Base-by-base conservation (phyloP, 2,797 vertebrate genomes). In the Siniperca scherzeri region DNA sequence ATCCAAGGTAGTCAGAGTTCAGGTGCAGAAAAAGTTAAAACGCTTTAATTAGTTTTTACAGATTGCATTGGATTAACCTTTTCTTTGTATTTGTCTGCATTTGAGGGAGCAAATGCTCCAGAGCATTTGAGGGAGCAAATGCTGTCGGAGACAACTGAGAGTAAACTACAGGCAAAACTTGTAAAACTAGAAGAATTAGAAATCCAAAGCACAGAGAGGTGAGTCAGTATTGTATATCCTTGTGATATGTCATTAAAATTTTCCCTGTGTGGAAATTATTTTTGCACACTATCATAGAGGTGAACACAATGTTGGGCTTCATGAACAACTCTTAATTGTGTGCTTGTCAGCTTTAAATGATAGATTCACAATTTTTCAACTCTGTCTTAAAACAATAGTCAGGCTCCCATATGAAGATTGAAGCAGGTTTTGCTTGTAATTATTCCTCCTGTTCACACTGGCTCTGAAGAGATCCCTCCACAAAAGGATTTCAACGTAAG, bases 141-240 rank as follows among this genome's bases (percentile, higher is more conserved):
- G 30, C 5, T 2, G 27, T 52, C 0, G 2, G 21, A 36, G 40
- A 66, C 1, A 19, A 27, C n/a, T 50, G 42, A 25, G 19, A 5
- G 8, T 36, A 50, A 67, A 21, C 16, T 14, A 40, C 0, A 2
- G 13, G 36, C 27, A 6, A 42, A 69, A 86, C 77, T 46, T 80
- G 70, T 60, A 30, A 71, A 82, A 89, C 87, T 11, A 36, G 84
- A 73, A 59, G 17, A 65, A 71, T 77, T 27, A 27, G 80, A 82
- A 66, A 44, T 16, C 21, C 62, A 1, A 38, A 17, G 0, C 27
- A 53, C 25, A 22, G 38, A 70, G 21, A 10, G 13, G 17, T 21
- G n/a, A 38, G 10, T 57, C 38, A 40, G 38, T 36, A 36, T 5
- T 22, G n/a, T 21, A 27, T 3, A 19, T 36, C 1, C 3, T 0